Evolutionary conservation across 2,888 invertebrate species (phyloP), one percentile per base, ranked within the genome.

Genomic region (Pseudococcus jackbeardsleyi): DNA sequence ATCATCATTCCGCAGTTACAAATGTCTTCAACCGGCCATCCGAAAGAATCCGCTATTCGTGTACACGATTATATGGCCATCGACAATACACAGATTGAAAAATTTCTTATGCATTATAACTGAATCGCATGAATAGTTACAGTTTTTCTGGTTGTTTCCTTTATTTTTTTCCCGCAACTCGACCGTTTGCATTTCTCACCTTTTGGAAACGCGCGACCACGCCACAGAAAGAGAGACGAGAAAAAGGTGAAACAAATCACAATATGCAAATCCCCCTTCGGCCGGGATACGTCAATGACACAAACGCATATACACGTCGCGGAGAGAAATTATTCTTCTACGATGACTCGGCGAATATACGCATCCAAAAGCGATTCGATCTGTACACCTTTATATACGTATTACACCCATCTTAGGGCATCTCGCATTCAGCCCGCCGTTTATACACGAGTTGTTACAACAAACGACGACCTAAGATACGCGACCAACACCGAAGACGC

Each of bases 261-360:
- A 46, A 79, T 79, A 79, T 79, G 79, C 79, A 79, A 79, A 79
- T 79, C 79, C 79, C 79, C 46, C 79, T 46, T 8, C 79, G 42
- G 39, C 33, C 15, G 15, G 33, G 9, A 79, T 79, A 79, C 79
- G 79, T 79, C 79, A 79, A 79, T 79, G 79, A 79, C 79, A 79
- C 79, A 79, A 79, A 79, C 79, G 79, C 79, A 46, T 79, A 79
- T 42, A 72, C 68, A 72, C 68, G 68, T 72, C 26, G 26, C n/a
- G 59, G 19, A 72, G 68, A 42, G 79, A 79, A 79, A 79, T 79
- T 79, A 79, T 79, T 79, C 79, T 79, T 79, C 42, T n/a, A 39
- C n/a, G 42, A 79, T 79, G 79, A 79, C 79, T 79, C 79, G 42
- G 79, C 79, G 79, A 79, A 42, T 26, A 79, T 79, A 19, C 6